These are phyloP conservation scores for Nansenia antarctica DNA, from an alignment of 2,113 vertebrate genomes.

Conservation along the genomic window DNA sequence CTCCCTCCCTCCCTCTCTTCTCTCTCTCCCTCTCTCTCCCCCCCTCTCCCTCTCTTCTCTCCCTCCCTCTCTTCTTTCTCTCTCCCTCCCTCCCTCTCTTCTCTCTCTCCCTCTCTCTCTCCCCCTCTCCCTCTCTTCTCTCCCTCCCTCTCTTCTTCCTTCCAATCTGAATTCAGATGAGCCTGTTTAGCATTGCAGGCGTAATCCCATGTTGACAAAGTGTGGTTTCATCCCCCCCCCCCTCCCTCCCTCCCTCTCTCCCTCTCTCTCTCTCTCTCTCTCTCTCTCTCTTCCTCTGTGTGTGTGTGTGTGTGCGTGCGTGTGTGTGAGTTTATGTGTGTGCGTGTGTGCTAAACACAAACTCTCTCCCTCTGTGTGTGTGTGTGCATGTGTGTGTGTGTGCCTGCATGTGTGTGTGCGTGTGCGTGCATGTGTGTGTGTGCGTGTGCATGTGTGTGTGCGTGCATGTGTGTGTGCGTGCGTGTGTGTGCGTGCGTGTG, in stretches of 20 bases:
- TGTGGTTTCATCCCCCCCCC: slow-evolving; percentile 64
- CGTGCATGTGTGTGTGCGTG: too few relatives aligned
- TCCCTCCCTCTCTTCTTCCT: slow-evolving; percentile 2
- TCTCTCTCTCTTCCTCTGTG: too few relatives aligned
- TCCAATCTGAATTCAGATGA: slow-evolving; percentile 63
- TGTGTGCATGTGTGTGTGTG: not conserved
- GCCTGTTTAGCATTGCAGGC: slow-evolving; percentile 71
- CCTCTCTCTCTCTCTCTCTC: too few relatives aligned
- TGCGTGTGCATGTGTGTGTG: too few relatives aligned
- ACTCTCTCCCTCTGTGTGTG: too few relatives aligned
- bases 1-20: not conserved
- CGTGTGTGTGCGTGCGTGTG: not conserved
- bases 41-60: not conserved
- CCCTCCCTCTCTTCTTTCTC: not conserved
- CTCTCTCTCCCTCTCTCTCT: not conserved
- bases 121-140: not conserved
- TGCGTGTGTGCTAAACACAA: too few relatives aligned
- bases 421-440: not conserved
- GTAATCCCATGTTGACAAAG: slow-evolving; percentile 67
- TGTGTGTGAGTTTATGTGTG: too few relatives aligned
- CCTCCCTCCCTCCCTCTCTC: slow-evolving; percentile 21
- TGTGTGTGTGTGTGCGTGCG: too few relatives aligned
- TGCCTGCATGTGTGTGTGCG: not conserved
- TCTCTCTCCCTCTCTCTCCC: not conserved
- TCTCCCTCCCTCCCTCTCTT: not conserved